Percentiles rank a stretch among this genome's conserved stretches.
These are phyloP conservation scores for Deilephila porcellus DNA, from an alignment of 2,888 invertebrate species.

Conservation along the genomic window DNA sequence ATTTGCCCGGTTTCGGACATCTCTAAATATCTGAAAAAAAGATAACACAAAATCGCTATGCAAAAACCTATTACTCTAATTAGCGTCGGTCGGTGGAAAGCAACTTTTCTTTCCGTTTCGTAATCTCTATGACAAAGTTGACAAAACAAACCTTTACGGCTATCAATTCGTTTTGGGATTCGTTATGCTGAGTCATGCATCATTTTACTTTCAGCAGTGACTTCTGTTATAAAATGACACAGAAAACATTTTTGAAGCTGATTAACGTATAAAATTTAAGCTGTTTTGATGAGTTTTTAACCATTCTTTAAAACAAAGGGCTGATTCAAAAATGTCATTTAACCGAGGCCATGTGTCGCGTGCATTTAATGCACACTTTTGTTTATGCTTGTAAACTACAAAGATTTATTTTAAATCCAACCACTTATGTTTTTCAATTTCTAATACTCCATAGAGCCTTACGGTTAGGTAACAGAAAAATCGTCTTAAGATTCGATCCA, in stretches of 20 bases:
- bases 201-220: background rate
- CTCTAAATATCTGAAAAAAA: background rate
- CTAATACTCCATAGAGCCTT: background rate
- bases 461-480: background rate
- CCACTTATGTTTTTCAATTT: background rate
- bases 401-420: no score
- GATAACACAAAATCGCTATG: background rate
- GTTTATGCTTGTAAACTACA: no score
- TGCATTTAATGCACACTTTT: no score
- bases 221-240: background rate
- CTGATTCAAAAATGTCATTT: no score
- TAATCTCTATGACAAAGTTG: conserved; percentile 13
- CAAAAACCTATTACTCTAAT: background rate
- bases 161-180: background rate
- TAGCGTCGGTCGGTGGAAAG: conserved; percentile 10
- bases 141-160: conserved; percentile 13
- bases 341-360: no score
- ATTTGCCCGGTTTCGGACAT: no score
- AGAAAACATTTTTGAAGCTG: background rate
- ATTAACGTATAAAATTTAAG: background rate
- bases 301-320: no score
- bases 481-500: background rate
- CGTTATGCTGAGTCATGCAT: background rate
- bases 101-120: background rate
- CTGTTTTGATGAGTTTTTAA: background rate